Conservation (phyloP, 2,888 invertebrate species). For the Dendrolimus houi region DNA sequence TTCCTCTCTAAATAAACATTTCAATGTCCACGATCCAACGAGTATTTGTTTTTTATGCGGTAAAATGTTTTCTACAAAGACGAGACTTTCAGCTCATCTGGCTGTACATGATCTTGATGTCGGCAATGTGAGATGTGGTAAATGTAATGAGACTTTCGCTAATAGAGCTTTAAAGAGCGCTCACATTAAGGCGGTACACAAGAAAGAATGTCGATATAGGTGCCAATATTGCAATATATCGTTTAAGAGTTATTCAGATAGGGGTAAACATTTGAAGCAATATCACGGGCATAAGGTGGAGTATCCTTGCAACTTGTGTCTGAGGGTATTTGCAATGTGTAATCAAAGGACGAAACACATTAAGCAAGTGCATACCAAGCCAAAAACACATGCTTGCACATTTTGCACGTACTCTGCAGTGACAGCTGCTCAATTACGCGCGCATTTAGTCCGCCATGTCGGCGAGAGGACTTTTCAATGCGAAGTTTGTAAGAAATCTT, state of each 20-base stretch:
- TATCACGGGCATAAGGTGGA: constrained; percentile 45
- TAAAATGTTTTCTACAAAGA: constrained; percentile 44
- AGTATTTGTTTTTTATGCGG: constrained; percentile 60
- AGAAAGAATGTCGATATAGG: constrained; percentile 20
- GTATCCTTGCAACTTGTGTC: constrained; percentile 51
- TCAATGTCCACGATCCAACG: constrained; percentile 56
- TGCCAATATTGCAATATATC: constrained; percentile 42
- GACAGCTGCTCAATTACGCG: constrained; percentile 38
- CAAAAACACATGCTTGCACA: constrained; percentile 42
- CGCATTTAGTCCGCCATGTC: constrained; percentile 49
- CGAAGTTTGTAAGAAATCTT: constrained; percentile 59
- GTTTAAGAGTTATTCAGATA: constrained; percentile 46
- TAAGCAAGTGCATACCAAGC: constrained; percentile 45
- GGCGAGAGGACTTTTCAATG: constrained; percentile 52
- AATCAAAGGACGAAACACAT: constrained; percentile 56
- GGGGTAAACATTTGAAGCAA: constrained; percentile 41
- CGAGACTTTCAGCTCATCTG: constrained; percentile 48
- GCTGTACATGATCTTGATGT: constrained; percentile 31
- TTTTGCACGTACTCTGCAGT: constrained; percentile 45
- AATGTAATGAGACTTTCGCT: constrained; percentile 42
- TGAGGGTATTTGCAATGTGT: constrained; percentile 47
- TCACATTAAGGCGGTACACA: constrained; percentile 39
- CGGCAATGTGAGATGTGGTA: constrained; percentile 35
- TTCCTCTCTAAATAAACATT: constrained; percentile 50
- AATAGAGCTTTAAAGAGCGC: constrained; percentile 33